These are phyloP conservation scores for Aplidium turbinatum DNA, from an alignment of 23 tunicate genomes.

Conservation along the genomic window DNA sequence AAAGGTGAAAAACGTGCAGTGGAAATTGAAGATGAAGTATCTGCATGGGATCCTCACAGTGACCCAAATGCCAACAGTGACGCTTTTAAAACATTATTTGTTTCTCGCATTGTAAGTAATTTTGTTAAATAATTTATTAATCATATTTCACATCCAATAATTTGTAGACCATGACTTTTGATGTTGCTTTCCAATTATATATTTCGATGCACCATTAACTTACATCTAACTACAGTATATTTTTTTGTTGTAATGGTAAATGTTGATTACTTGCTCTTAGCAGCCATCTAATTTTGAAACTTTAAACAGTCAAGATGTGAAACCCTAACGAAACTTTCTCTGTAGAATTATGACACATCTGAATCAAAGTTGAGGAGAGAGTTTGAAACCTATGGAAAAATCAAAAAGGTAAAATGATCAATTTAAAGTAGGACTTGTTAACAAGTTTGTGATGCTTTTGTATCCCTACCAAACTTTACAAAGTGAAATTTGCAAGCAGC, in stretches of 20 bases:
- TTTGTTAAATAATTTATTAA: neutral
- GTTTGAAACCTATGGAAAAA: conserved; percentile 91
- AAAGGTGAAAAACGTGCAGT: conserved; percentile 72
- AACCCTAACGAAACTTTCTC: too few species aligned
- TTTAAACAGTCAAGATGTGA: too few species aligned
- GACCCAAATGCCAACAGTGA: conserved; percentile 88
- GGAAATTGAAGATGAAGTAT: conserved; percentile 84
- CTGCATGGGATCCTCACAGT: conserved; percentile 96
- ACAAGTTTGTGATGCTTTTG: too few species aligned
- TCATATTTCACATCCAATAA: neutral
- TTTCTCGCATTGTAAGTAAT: conserved; percentile 76
- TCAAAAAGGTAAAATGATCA: conserved; percentile 74
- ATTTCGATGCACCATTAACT: too few species aligned
- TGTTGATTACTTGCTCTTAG: too few species aligned
- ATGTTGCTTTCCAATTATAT: too few species aligned
- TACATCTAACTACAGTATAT: too few species aligned
- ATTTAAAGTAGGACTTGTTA: too few species aligned
- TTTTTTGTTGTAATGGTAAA: too few species aligned
- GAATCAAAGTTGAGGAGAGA: conserved; percentile 94
- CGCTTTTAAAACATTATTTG: conserved; percentile 96
- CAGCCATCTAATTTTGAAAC: too few species aligned
- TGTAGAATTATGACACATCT: conserved; percentile 94
- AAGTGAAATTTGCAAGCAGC: too few species aligned
- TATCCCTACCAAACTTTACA: too few species aligned
- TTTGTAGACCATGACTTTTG: neutral